Conservation (phyloP, 2,113 vertebrate genomes). For the Mustela nigripes region DNA sequence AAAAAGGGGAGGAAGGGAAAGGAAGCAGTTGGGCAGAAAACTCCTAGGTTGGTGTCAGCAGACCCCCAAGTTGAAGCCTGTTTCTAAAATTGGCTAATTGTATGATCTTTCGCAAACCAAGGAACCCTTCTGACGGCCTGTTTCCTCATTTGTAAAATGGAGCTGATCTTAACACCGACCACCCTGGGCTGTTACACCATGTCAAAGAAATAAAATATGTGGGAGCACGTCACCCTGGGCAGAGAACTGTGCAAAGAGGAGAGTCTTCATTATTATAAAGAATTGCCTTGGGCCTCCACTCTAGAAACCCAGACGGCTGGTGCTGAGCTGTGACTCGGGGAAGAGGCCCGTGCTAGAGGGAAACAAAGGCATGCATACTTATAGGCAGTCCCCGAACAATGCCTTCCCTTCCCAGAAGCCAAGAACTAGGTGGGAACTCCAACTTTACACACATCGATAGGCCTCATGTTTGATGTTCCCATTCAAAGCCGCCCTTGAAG, state of each 20-base stretch:
- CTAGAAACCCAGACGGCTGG: not conserved
- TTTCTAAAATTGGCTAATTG: constrained; percentile 47
- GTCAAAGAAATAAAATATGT: constrained; percentile 43
- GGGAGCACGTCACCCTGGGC: not conserved
- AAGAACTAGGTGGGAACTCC: not conserved
- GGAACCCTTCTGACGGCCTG: constrained; percentile 31
- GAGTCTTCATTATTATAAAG: not conserved
- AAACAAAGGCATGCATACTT: not conserved
- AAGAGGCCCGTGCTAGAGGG: not conserved
- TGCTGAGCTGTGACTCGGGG: not conserved
- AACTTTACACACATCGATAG: not conserved
- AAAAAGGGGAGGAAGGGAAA: not conserved
- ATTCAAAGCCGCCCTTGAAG: constrained; percentile 15
- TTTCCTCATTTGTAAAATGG: constrained; percentile 61
- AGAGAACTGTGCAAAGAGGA: constrained; percentile 28
- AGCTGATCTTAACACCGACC: not conserved
- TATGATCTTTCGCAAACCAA: constrained; percentile 28
- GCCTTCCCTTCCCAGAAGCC: not conserved
- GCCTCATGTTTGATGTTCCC: not conserved
- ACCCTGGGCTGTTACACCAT: not conserved
- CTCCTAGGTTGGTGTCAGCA: constrained; percentile 27
- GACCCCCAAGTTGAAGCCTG: not conserved
- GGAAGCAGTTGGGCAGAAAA: not conserved
- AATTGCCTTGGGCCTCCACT: not conserved
- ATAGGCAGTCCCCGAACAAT: not conserved